Evolutionary conservation across 1,140 invertebrate genomes (phyloP), one percentile per base, ranked within the genome.

Genomic region (Ephestia elutella): DNA sequence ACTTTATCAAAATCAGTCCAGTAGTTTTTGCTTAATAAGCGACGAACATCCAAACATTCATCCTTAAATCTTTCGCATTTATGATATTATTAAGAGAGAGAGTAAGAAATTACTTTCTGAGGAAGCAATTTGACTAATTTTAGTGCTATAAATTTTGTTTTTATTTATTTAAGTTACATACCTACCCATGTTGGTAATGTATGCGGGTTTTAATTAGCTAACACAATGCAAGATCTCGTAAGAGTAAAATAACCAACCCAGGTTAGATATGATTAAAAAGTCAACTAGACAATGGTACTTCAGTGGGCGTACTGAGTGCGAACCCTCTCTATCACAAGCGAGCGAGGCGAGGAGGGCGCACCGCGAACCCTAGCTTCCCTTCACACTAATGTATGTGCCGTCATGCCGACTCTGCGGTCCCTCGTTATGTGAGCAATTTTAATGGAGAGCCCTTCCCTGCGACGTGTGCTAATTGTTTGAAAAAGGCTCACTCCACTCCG

Each of bases 301-400:
- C n/a, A 3, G 13, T 44, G 38, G 13, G 38, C 10, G 38, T 15
- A 44, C 1, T 15, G n/a, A 44, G 38, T 44, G 38, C 38, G 38
- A 44, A 44, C 13, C 38, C 38, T 15, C 38, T 15, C 54, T 56
- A 56, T 65, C 57, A 66, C 59, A 57, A 35, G 56, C 60, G 25
- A 56, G 62, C 68, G 69, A 69, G 18, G 49, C 18, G 49, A 19
- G 49, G 70, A 69, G 76, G 62, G 66, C 60, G 57, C 62, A 66
- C 65, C 72, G 13, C 15, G 13, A 44, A n/a, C 38, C 38, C n/a
- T 5, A 13, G 32, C 32, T 44, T 3, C 38, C 68, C 57, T 25
- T 57, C 54, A 25, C 64, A 48, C 56, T 78, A 81, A 82, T 82
- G 73, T 79, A 82, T 82, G 73, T 70, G 66, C 62, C 75, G 73